A percentile compares a stretch with the other conserved stretches of the same genome.
These are phyloP conservation scores for Andrena minutula DNA, from an alignment of 2,888 invertebrate genomes.

Conservation along the genomic window DNA sequence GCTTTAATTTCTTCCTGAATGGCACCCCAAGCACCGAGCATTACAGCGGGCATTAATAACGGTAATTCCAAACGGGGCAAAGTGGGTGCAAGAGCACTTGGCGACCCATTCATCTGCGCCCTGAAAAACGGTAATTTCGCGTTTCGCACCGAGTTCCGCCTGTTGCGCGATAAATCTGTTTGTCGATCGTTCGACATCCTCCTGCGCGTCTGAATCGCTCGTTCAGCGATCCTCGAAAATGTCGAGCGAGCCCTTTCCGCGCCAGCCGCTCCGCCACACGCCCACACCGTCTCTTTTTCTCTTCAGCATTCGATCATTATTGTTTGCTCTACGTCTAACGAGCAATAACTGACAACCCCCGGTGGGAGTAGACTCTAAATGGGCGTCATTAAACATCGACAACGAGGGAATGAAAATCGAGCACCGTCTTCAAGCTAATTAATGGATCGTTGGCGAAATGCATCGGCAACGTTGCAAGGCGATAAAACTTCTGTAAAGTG, in stretches of 20 bases:
- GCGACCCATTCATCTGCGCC: slow-evolving; percentile 39
- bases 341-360: slow-evolving; percentile 34
- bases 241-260: slow-evolving; percentile 32
- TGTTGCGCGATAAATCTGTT: slow-evolving; percentile 62
- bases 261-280: slow-evolving; percentile 24
- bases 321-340: slow-evolving; percentile 34
- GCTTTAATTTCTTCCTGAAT: slow-evolving; percentile 1
- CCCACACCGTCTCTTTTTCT: background rate
- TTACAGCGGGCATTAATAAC: slow-evolving; percentile 14
- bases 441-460: slow-evolving; percentile 43
- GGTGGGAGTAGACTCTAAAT: slow-evolving; percentile 13
- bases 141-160: slow-evolving; percentile 18
- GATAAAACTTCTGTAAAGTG: slow-evolving; percentile 21
- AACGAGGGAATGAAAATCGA: slow-evolving; percentile 26
- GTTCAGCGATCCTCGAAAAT: slow-evolving; percentile 60
- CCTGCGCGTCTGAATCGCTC: slow-evolving; percentile 50
- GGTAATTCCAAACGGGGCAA: slow-evolving; percentile 4
- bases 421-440: slow-evolving; percentile 18
- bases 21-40: background rate
- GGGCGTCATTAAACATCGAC: slow-evolving; percentile 41
- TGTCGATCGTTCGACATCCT: slow-evolving; percentile 63
- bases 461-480: slow-evolving; percentile 16
- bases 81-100: slow-evolving; percentile 13
- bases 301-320: slow-evolving; percentile 37
- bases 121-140: slow-evolving; percentile 26